Evolutionary conservation across 2,797 vertebrate species (phyloP), one percentile per base, ranked within the genome.

Genomic region (Molossus molossus): DNA sequence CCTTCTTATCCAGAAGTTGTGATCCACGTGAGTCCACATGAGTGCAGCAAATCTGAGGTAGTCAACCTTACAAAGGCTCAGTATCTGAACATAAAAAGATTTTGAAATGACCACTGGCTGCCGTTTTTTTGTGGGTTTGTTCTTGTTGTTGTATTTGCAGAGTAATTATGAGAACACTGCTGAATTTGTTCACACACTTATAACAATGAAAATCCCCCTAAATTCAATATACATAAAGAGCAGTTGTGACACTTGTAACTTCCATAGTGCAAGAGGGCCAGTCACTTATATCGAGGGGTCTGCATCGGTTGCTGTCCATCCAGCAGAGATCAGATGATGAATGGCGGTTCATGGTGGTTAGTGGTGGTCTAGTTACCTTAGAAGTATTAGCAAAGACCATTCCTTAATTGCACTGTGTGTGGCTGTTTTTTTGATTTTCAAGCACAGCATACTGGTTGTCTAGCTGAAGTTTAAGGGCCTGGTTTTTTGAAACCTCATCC

Each of bases 401-500:
- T 99, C 99, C 98, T 98, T 99, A 99, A 98, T 97, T 97, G 98
- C 97, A 98, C 92, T 98, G 98, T 97, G 98, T 98, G 97, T 86
- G 98, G 98, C 98, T 95, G 97, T 97, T 97, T 98, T 99, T 99
- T 98, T 99, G 99, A 98, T 99, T 99, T 98, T 99, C 99, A 98
- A 99, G 99, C 98, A 99, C 99, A 98, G 99, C 99, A 94, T 99
- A 99, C 98, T 99, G 99, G 99, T 99, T 99, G 98, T 99, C 99
- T 97, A 99, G 99, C 98, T 99, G 99, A 98, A 99, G 98, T 82
- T 99, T 99, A 98, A 99, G 99, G 98, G 99, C 98, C 96, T 99
- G 98, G 97, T 98, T 98, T 98, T 99, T 99, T 98, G 96, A 98
- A 81, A 98, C 98, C 95, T 99, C 99, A 97, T 99, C 99, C 98